A percentile compares a stretch with the other conserved stretches of the same genome.
Conservation (phyloP, 2,888 invertebrate genomes). For the Oscheius sp. region DNA sequence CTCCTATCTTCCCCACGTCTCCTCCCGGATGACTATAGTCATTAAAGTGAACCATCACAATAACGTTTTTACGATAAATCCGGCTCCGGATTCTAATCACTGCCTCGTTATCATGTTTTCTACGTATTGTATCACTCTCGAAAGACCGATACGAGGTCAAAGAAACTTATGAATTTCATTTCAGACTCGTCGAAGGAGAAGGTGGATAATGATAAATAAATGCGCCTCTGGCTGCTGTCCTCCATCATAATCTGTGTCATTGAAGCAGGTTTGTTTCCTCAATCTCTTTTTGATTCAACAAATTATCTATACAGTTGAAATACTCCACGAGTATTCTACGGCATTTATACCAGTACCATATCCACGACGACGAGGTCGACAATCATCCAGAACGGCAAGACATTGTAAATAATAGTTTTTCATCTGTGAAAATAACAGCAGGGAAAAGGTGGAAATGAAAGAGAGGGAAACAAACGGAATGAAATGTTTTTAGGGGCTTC, state of each 20-base stretch:
- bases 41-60: background rate
- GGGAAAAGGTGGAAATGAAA: too few species aligned
- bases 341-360: background rate
- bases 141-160: constrained; percentile 4
- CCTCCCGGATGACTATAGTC: background rate
- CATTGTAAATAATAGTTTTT: too few species aligned
- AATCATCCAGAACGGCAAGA: background rate
- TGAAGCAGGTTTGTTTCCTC: constrained; percentile 5
- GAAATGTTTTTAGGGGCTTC: too few species aligned
- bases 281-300: background rate
- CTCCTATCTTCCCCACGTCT: background rate
- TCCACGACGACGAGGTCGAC: background rate
- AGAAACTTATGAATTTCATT: too few species aligned
- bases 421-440: too few species aligned
- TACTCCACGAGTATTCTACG: background rate
- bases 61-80: constrained; percentile 8
- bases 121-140: too few species aligned
- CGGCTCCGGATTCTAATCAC: constrained; percentile 10
- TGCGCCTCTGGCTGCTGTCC: constrained; percentile 21
- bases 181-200: background rate
- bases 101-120: background rate
- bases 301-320: background rate
- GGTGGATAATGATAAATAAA: constrained; percentile 25
- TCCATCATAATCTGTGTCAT: constrained; percentile 11
- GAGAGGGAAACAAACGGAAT: too few species aligned